Evolutionary conservation across 1,140 invertebrate species (phyloP), one percentile per base, ranked within the genome.

Genomic region (Diachasma alloeum): DNA sequence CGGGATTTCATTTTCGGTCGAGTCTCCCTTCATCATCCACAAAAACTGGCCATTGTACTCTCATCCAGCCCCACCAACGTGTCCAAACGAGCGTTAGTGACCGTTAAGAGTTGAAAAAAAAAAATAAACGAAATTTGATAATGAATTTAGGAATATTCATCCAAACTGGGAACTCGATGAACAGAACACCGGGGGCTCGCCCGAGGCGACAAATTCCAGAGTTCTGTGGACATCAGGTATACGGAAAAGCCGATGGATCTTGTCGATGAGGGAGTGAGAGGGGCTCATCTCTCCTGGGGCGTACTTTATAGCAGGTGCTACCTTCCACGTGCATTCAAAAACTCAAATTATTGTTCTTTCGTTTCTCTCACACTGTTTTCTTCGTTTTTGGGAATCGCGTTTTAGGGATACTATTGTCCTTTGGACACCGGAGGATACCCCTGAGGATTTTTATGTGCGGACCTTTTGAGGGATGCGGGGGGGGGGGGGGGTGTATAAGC

Each of bases 321-420:
- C 78, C 79, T 78, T 82, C 76, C 24, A 75, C 37, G 71, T 56
- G 81, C 74, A 85, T 86, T 84, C 79, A 82, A 86, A 85, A 80
- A 68, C 31, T 68, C 82, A 85, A 86, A 86, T 86, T 86, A 87
- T 87, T 87, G 84, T 87, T 87, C 86, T 86, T 86, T 74, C 81
- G 46, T 79, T 73, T 71, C 77, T 74, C 78, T 75, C 77, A 72
- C 79, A 44, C 39, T 75, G 42, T 76, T 81, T 78, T 79, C 74
- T 59, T 8, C 11, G 13, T 31, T 69, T 71, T 73, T 78, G 67
- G 63, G 75, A 79, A 80, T 81, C 81, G 77, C 79, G 74, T 53
- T 73, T 31, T 56, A 37, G 13, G 42, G 19, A 63, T 9, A 63
- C 59, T 72, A 75, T 85, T 84, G 81, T 78, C 80, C 76, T 19